Percentiles rank a stretch among this genome's conserved stretches.
These are phyloP conservation scores for Oreocharis arfaki DNA, from an alignment of 2,113 vertebrate genomes.

Conservation along the genomic window DNA sequence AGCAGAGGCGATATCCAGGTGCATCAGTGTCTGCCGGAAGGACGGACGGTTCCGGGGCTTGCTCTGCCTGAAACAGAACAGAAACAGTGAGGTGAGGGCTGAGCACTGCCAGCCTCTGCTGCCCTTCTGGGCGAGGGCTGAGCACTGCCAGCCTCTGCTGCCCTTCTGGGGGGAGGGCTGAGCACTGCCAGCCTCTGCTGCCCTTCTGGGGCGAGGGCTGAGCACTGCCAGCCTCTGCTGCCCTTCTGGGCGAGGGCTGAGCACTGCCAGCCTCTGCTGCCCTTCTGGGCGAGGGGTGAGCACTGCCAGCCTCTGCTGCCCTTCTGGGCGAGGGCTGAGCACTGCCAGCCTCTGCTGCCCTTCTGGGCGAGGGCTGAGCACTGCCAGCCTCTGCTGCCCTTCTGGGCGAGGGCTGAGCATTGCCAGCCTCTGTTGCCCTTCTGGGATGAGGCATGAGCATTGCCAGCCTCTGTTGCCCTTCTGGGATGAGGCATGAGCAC, in stretches of 20 bases:
- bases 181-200: not conserved
- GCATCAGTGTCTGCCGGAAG: constrained; percentile 95
- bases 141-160: not conserved
- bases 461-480: not conserved
- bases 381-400: not conserved
- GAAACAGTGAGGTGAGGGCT: not conserved
- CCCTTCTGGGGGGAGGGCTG: not conserved
- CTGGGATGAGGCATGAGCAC: not conserved
- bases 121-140: not conserved
- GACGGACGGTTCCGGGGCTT: constrained; percentile 96
- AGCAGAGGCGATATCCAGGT: constrained; percentile 93
- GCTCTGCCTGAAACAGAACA: constrained; percentile 82
- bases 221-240: not conserved
- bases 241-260: not conserved
- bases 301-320: too few species aligned
- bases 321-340: too few species aligned
- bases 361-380: too few species aligned
- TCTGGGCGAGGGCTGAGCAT: not conserved
- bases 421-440: not conserved
- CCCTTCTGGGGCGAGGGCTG: not conserved
- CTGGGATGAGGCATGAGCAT: not conserved
- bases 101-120: not conserved
- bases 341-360: too few species aligned
- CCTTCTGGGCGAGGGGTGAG: not conserved
- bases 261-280: not conserved